Evolutionary conservation across 64 coral and sea anemone genomes (phyloP), one percentile per base, ranked within the genome.

Genomic region (Porites lutea): DNA sequence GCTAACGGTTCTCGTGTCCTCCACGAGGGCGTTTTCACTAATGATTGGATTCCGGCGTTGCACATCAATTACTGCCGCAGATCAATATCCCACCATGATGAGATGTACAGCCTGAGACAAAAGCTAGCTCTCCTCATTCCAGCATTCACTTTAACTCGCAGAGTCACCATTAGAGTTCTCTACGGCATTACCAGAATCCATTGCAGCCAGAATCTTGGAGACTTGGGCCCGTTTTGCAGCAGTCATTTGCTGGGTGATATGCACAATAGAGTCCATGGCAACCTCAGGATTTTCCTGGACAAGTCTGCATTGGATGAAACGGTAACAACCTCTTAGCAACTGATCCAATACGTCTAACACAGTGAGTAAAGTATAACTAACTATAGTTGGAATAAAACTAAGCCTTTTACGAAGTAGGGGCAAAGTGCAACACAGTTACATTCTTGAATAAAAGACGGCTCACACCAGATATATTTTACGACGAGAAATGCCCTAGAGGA

Each of bases 161-260:
- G 81, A 84, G 19, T 95, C 93, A 3, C 93, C 93, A 37, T 95
- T 95, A 15, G 89, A 91, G 22, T 79, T 90, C 12, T 79, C 89
- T 16, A 95, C 89, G 22, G 72, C 57, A 7, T 48, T 82, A 8
- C 63, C 90, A 65, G 94, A 88, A 44, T 96, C 94, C 82, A 99
- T 89, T 71, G 88, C 90, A 20, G 75, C 89, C 71, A 99, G 83
- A 51, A 99, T 96, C 21, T 95, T 92, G 65, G 94, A 93, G 8
- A 99, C 75, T 81, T 99, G 94, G 5, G 91, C 94, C 6, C 97
- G 87, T 67, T 92, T 93, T 8, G 88, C 67, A 59, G 95, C 52
- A 19, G 71, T 96, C 97, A 99, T 99, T 21, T 99, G 97, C 45
- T 99, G 97, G 12, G 97, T 99, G 78, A 99, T 99, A 72, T 99